Evolutionary conservation across 1,140 invertebrate genomes (phyloP).

Genomic region (Rhyzopertha dominica): DNA sequence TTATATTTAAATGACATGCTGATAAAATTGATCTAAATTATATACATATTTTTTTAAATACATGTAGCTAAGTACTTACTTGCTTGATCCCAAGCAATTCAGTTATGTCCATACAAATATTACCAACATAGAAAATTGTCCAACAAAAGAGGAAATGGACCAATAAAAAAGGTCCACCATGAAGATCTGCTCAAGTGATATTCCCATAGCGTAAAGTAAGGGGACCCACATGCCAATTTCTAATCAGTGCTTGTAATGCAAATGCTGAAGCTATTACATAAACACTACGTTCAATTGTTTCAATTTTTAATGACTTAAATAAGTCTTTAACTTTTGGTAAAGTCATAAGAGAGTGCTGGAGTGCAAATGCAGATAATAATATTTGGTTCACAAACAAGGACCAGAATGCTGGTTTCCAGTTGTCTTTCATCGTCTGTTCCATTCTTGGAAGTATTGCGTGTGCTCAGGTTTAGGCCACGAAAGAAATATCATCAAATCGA

Average conservation of each 20-base stretch:
- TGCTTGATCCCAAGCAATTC: conserved; percentile 59
- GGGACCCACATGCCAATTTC: conserved; percentile 33
- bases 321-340: conserved; percentile 26
- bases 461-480: conserved; percentile 26
- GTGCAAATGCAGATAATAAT: conserved; percentile 34
- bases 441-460: conserved; percentile 1
- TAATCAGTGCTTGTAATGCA: conserved; percentile 32
- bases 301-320: conserved; percentile 23
- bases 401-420: conserved; percentile 24
- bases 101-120: conserved; percentile 56
- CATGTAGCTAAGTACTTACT: conserved; percentile 31
- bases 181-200: conserved; percentile 34
- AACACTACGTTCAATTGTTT: conserved; percentile 34
- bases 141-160: conserved; percentile 54
- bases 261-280: conserved; percentile 36
- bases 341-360: conserved; percentile 38
- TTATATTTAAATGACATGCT: too few species aligned
- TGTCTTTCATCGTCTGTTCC: conserved; percentile 28
- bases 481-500: conserved; percentile 36
- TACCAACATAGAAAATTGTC: conserved; percentile 57
- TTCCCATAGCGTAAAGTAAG: conserved; percentile 32
- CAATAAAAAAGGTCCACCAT: conserved; percentile 47
- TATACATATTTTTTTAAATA: too few species aligned
- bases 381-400: conserved; percentile 32
- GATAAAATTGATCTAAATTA: too few species aligned